Evolutionary conservation across 2,797 vertebrate species (phyloP).

Genomic region (Furcifer pardalis): DNA sequence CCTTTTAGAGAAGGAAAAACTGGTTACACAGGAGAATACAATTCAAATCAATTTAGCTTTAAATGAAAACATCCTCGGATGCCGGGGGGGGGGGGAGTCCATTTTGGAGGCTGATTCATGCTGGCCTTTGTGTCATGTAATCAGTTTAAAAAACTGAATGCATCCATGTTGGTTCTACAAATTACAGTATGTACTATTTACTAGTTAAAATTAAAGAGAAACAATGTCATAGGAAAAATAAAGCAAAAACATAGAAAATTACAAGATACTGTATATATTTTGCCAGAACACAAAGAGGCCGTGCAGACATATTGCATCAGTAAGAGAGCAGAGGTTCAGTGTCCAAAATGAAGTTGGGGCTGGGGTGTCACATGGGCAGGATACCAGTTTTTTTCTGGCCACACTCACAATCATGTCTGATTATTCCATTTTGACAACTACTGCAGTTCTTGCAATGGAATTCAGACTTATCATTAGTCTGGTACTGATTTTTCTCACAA

Average conservation of each 20-base stretch:
- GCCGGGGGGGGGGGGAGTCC: too few relatives aligned
- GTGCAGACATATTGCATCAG: background rate
- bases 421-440: constrained; percentile 39
- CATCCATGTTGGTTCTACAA: too few relatives aligned
- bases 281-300: background rate
- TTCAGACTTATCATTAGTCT: fast-evolving
- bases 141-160: too few relatives aligned
- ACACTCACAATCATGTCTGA: constrained; percentile 57
- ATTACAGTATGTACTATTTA: too few relatives aligned
- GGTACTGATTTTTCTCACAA: constrained; percentile 60
- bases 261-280: background rate
- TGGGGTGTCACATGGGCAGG: background rate
- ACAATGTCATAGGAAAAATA: background rate
- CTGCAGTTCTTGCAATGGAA: constrained; percentile 67
- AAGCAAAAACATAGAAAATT: background rate
- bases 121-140: too few relatives aligned
- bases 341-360: background rate
- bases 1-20: too few relatives aligned
- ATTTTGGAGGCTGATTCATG: too few relatives aligned
- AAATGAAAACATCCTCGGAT: too few relatives aligned
- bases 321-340: background rate
- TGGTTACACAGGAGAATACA: too few relatives aligned
- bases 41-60: too few relatives aligned
- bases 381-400: background rate
- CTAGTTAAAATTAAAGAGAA: background rate